These are phyloP conservation scores for rat (Rattus norvegicus) DNA, from an alignment of 2,113 vertebrate species.

Conservation along the genomic window DNA sequence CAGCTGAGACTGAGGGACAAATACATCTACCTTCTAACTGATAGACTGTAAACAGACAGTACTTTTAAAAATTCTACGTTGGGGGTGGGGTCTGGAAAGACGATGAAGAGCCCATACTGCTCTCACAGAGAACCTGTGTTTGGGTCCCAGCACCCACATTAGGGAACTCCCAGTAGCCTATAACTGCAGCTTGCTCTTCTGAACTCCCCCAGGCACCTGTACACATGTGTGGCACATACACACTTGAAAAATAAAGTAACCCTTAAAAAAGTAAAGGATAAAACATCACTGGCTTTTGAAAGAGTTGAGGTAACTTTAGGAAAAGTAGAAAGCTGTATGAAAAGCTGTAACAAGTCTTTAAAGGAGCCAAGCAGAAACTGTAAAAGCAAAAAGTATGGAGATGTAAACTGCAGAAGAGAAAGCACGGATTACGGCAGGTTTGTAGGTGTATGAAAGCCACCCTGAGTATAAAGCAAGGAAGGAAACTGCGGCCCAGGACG, in stretches of 20 bases:
- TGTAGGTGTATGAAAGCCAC: neutral
- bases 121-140: neutral
- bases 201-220: neutral
- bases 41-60: neutral
- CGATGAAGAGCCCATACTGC: neutral
- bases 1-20: neutral
- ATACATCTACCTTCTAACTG: neutral
- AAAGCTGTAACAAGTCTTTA: neutral
- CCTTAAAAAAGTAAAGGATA: neutral
- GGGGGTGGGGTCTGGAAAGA: neutral
- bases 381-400: neutral
- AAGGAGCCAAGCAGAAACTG: neutral
- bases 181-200: neutral
- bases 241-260: neutral
- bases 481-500: rapidly evolving
- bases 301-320: neutral
- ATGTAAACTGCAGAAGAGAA: neutral
- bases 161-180: neutral
- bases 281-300: neutral
- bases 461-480: neutral
- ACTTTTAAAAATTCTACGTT: neutral
- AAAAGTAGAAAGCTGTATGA: neutral
- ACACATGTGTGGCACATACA: neutral
- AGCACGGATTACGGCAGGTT: neutral
- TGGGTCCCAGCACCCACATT: neutral